phyloP scores from a whole-genome alignment of 2,888 invertebrate genomes.

The Agrochola macilenta region DNA sequence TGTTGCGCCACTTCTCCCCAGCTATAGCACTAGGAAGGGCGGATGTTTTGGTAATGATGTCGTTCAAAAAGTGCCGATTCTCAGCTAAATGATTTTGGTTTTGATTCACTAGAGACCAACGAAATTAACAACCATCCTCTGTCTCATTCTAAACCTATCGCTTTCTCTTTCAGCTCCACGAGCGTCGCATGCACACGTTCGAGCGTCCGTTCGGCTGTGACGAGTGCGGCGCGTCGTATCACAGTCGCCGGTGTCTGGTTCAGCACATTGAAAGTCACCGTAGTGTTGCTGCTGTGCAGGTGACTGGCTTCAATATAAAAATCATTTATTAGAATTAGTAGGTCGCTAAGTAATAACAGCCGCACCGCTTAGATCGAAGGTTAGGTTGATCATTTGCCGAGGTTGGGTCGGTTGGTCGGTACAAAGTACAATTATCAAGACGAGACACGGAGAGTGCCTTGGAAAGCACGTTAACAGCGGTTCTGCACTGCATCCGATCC shows the following conservation, averaged over 20 bases:
- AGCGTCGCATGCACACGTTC: conserved; percentile 54
- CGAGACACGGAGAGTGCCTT: too few species aligned
- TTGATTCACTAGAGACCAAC: not conserved
- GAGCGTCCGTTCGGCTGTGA: conserved; percentile 55
- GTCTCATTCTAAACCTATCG: not conserved
- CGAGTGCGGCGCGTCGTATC: conserved; percentile 65
- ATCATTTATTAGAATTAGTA: not conserved
- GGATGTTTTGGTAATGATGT: too few species aligned
- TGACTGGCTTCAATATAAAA: conserved; percentile 3
- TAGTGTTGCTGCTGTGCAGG: conserved; percentile 49
- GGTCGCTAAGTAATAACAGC: too few species aligned
- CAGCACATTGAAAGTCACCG: conserved; percentile 70
- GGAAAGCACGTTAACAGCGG: not conserved
- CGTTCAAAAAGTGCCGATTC: too few species aligned
- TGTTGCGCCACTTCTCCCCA: too few species aligned
- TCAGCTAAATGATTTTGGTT: too few species aligned
- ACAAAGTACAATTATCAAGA: too few species aligned
- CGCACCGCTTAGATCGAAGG: too few species aligned
- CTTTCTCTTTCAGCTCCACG: conserved; percentile 42
- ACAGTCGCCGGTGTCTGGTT: conserved; percentile 66
- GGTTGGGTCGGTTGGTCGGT: too few species aligned
- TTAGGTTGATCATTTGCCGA: too few species aligned
- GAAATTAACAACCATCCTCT: not conserved
- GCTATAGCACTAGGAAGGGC: too few species aligned
- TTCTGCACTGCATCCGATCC: not conserved